These are phyloP conservation scores for Phyllostomus hastatus DNA, from an alignment of 2,113 vertebrate genomes.

Conservation along the genomic window DNA sequence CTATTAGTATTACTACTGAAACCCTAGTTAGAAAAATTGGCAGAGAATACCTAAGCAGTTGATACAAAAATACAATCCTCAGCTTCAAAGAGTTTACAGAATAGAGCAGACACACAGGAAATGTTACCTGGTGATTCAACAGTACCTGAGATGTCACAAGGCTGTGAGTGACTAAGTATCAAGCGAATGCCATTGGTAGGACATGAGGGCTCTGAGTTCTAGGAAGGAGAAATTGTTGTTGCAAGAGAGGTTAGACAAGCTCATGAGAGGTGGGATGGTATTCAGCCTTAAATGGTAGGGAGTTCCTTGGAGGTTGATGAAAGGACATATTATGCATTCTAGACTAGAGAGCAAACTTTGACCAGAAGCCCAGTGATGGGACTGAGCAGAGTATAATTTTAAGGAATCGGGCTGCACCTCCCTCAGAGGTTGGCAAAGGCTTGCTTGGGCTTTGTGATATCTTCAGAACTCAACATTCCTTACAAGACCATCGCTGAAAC, in stretches of 20 bases:
- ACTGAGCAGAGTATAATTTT: neutral
- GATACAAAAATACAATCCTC: neutral
- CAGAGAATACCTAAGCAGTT: neutral
- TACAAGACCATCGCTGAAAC: neutral
- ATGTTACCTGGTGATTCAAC: neutral
- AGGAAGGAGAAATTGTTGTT: slow-evolving; percentile 30
- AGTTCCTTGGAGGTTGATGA: neutral
- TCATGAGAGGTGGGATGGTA: neutral
- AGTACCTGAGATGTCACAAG: slow-evolving; percentile 39
- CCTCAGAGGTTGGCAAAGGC: neutral
- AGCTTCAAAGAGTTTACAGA: neutral
- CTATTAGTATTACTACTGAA: neutral
- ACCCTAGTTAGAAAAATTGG: neutral
- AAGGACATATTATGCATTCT: neutral
- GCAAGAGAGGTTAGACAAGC: neutral
- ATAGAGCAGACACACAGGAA: neutral
- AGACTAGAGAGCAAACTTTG: neutral
- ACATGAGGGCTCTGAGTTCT: neutral
- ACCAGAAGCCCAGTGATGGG: neutral
- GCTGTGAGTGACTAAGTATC: neutral
- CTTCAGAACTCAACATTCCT: neutral
- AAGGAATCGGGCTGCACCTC: neutral
- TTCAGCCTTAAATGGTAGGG: neutral
- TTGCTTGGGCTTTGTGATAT: neutral
- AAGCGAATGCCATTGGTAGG: neutral